These are phyloP conservation scores for Volucella inflata DNA, from an alignment of 2,888 invertebrate species.

Conservation along the genomic window DNA sequence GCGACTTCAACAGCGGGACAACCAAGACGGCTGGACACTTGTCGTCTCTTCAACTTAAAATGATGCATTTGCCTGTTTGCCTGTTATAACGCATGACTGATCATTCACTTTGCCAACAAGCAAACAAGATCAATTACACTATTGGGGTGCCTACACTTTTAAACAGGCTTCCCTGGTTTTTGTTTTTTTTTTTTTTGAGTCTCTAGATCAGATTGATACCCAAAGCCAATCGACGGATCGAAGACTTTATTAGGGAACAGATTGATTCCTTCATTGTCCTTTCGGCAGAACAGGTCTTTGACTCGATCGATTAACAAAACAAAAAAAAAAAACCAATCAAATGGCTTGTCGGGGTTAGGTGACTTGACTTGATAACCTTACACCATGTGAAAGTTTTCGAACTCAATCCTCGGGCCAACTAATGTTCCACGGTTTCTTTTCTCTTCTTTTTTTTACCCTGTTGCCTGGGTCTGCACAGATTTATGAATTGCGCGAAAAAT, in stretches of 20 bases:
- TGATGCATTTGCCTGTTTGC: slow-evolving; percentile 52
- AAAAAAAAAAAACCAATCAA: slow-evolving; percentile 50
- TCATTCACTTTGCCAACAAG: slow-evolving; percentile 52
- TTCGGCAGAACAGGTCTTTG: slow-evolving; percentile 72
- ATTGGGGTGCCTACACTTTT: slow-evolving; percentile 70
- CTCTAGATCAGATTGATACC: slow-evolving; percentile 45
- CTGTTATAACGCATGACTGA: slow-evolving; percentile 70
- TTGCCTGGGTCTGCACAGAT: slow-evolving; percentile 59
- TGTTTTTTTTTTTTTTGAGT: slow-evolving; percentile 30
- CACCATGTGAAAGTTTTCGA: slow-evolving; percentile 76
- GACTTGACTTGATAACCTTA: slow-evolving; percentile 74
- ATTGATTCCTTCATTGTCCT: slow-evolving; percentile 71
- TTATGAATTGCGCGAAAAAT: slow-evolving; percentile 66
- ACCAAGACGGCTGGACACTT: slow-evolving; percentile 64
- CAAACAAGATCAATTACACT: slow-evolving; percentile 70
- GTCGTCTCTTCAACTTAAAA: slow-evolving; percentile 33
- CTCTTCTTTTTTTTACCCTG: slow-evolving; percentile 5
- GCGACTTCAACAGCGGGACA: slow-evolving; percentile 37
- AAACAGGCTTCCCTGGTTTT: slow-evolving; percentile 63
- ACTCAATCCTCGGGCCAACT: slow-evolving; percentile 64
- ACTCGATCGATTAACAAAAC: slow-evolving; percentile 41
- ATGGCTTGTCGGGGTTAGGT: slow-evolving; percentile 52
- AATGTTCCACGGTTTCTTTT: slow-evolving; percentile 15
- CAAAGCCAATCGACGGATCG: slow-evolving; percentile 45
- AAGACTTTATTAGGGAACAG: slow-evolving; percentile 50